A percentile compares a stretch with the other conserved stretches of the same genome.
These are phyloP conservation scores for Sebastes nivosus DNA, from an alignment of 2,797 vertebrate species.

Conservation along the genomic window DNA sequence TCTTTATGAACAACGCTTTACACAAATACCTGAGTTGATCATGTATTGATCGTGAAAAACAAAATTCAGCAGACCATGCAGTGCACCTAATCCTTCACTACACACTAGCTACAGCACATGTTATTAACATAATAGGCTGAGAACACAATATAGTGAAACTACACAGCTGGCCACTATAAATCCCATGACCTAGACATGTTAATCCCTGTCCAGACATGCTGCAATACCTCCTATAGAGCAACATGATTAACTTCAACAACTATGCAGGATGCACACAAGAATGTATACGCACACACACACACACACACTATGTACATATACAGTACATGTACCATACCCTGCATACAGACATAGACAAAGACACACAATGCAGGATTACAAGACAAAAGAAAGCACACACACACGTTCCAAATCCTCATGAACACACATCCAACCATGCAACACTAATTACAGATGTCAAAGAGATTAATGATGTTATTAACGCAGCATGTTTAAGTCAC, in stretches of 20 bases:
- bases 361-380: background rate
- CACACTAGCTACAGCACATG: background rate
- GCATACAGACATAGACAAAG: background rate
- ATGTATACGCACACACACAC: background rate
- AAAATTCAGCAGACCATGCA: background rate
- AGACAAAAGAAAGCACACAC: background rate
- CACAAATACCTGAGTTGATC: background rate
- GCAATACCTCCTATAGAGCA: constrained; percentile 60
- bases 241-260: constrained; percentile 59
- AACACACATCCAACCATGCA: background rate
- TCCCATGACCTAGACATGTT: constrained; percentile 79
- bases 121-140: constrained; percentile 23
- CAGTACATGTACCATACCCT: background rate
- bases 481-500: background rate
- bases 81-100: constrained; percentile 8
- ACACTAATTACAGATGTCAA: background rate
- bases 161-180: constrained; percentile 71
- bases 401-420: background rate
- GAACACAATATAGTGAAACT: constrained; percentile 20
- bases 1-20: background rate
- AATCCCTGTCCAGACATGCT: constrained; percentile 79
- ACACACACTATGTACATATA: background rate
- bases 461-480: constrained; percentile 18
- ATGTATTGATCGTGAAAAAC: background rate
- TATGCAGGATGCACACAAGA: background rate